These are phyloP conservation scores for Hippasteria phrygiana DNA, from an alignment of 53 echinoderm and acorn worm species.

Conservation along the genomic window DNA sequence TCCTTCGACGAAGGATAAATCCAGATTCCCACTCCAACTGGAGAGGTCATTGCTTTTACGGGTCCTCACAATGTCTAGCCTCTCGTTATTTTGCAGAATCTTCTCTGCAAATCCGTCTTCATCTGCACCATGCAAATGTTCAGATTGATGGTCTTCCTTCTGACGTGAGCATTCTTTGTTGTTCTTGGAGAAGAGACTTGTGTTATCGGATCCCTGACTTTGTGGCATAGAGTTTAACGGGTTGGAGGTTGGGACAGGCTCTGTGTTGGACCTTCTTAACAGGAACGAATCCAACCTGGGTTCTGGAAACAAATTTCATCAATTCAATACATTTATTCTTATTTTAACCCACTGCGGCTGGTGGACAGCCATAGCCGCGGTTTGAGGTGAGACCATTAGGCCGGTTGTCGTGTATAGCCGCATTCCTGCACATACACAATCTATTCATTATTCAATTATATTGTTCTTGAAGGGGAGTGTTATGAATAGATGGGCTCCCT, in stretches of 20 bases:
- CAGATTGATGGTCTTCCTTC: background rate
- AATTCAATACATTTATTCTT: too few species aligned
- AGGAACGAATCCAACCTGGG: conserved; percentile 90
- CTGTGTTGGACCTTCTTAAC: conserved; percentile 41
- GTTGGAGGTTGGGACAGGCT: background rate
- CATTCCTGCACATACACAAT: too few species aligned
- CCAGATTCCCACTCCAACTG: too few species aligned
- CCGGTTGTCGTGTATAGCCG: too few species aligned
- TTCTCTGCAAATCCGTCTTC: background rate
- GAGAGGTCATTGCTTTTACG: background rate
- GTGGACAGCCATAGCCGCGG: too few species aligned
- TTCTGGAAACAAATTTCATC: conserved; percentile 59
- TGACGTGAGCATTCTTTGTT: background rate
- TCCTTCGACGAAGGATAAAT: too few species aligned
- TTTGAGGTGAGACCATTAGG: too few species aligned
- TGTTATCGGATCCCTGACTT: background rate
- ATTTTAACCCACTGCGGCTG: too few species aligned
- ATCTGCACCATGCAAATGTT: background rate
- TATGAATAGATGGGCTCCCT: too few species aligned
- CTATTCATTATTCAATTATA: too few species aligned
- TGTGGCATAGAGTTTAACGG: background rate
- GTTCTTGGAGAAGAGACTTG: background rate
- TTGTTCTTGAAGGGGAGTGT: too few species aligned
- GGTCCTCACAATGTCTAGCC: too few species aligned
- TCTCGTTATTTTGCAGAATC: background rate